These are phyloP conservation scores for Thamnaconus septentrionalis DNA, from an alignment of 2,113 vertebrate species.

Conservation along the genomic window DNA sequence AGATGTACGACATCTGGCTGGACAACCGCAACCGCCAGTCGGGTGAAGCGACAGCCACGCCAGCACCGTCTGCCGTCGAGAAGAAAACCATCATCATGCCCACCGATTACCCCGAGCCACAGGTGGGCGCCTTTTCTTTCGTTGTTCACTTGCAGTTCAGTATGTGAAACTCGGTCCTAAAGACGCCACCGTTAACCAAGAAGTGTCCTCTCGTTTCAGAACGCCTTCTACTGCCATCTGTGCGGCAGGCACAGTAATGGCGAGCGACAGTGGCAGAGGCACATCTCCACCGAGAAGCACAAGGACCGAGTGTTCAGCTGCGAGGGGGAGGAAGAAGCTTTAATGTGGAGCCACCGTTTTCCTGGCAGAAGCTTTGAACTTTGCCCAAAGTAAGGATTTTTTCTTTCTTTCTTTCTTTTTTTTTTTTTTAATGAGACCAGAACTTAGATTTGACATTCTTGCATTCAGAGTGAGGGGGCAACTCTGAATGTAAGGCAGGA, in stretches of 20 bases:
- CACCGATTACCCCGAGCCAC: slow-evolving; percentile 88
- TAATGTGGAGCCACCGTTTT: slow-evolving; percentile 89
- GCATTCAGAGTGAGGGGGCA: too few species aligned
- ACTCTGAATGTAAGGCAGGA: too few species aligned
- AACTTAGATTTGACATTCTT: too few species aligned
- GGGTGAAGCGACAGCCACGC: slow-evolving; percentile 70
- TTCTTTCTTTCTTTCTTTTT: neutral
- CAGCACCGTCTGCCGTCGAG: slow-evolving; percentile 56
- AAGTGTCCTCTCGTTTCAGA: slow-evolving; percentile 65
- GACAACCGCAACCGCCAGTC: slow-evolving; percentile 77
- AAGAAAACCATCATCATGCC: slow-evolving; percentile 94
- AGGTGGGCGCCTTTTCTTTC: slow-evolving; percentile 71
- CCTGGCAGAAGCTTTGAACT: slow-evolving; percentile 85
- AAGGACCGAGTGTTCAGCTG: slow-evolving; percentile 93
- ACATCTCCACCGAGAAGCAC: slow-evolving; percentile 93
- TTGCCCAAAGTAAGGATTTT: slow-evolving; percentile 76
- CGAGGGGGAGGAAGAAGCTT: slow-evolving; percentile 86
- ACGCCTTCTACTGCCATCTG: slow-evolving; percentile 88
- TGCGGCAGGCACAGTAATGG: slow-evolving; percentile 95
- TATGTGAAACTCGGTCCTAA: neutral
- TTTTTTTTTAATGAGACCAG: neutral
- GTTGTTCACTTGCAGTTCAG: too few species aligned
- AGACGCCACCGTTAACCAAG: too few species aligned
- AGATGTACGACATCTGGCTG: slow-evolving; percentile 91
- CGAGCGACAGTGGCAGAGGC: slow-evolving; percentile 95